These are phyloP conservation scores for Ctenochaetus hawaiiensis DNA, from an alignment of 2,797 vertebrate genomes.

Conservation along the genomic window DNA sequence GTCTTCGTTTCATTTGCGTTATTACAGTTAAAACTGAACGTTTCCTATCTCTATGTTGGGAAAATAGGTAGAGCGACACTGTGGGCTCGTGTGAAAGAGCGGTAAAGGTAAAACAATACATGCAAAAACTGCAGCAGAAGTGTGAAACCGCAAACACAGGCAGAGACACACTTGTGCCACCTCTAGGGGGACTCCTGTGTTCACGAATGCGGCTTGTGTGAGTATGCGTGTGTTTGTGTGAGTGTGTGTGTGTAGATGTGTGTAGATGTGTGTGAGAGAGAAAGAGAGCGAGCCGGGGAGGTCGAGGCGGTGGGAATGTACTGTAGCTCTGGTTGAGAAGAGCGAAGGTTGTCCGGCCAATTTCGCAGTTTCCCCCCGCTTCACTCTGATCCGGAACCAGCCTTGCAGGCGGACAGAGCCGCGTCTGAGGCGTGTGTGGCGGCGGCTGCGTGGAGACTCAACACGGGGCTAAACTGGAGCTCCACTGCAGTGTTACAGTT, in stretches of 20 bases:
- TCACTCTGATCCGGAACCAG: constrained; percentile 1
- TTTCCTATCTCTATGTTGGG: not conserved
- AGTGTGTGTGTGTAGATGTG: not conserved
- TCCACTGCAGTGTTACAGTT: constrained; percentile 65
- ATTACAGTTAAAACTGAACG: not conserved
- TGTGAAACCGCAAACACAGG: constrained; percentile 3
- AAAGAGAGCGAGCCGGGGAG: constrained; percentile 34
- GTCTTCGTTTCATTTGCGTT: constrained; percentile 22
- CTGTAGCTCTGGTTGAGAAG: constrained; percentile 52
- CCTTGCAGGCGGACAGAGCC: constrained; percentile 28
- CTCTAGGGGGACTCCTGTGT: constrained; percentile 78
- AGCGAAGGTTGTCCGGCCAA: constrained; percentile 65
- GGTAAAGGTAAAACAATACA: not conserved
- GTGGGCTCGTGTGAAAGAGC: not conserved
- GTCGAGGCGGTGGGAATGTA: constrained; percentile 64
- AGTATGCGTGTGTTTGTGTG: not conserved
- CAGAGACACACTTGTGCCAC: constrained; percentile 19
- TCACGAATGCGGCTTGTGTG: constrained; percentile 50
- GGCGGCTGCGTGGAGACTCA: constrained; percentile 54
- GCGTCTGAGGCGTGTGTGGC: constrained; percentile 47
- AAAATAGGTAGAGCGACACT: too few relatives aligned
- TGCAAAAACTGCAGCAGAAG: not conserved
- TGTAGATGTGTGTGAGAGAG: not conserved
- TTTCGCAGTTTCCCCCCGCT: constrained; percentile 41
- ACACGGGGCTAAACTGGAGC: constrained; percentile 36